Evolutionary conservation across 2,888 invertebrate genomes (phyloP).

Genomic region (Reticulitermes lucifugus): DNA sequence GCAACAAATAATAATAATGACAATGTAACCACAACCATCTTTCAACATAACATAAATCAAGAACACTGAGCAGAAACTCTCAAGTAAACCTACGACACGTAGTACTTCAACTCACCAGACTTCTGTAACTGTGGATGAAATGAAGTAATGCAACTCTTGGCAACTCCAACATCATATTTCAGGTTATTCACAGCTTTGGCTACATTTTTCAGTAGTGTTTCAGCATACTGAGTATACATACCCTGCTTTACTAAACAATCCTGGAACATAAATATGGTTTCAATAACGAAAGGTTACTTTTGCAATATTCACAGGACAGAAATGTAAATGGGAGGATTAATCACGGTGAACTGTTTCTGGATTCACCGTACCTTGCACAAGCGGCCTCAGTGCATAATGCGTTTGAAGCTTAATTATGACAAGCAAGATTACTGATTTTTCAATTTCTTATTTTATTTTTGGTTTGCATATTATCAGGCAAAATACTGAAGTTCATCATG

Average conservation of each 20-base stretch:
- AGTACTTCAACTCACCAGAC: conserved; percentile 32
- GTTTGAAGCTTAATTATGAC: too few relatives aligned
- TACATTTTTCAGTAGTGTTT: conserved; percentile 78
- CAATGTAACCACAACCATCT: background rate
- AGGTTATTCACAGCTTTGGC: conserved; percentile 76
- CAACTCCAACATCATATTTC: conserved; percentile 71
- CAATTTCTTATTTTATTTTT: too few relatives aligned
- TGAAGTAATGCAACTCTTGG: conserved; percentile 70
- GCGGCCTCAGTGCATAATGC: too few relatives aligned
- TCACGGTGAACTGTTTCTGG: too few relatives aligned
- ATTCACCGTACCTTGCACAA: too few relatives aligned
- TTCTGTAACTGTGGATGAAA: conserved; percentile 59
- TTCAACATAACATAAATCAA: conserved; percentile 2
- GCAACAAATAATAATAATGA: conserved; percentile 19
- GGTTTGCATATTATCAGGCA: too few relatives aligned
- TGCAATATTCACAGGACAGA: too few relatives aligned
- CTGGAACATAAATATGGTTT: conserved; percentile 57
- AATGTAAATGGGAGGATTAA: too few relatives aligned
- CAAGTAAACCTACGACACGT: too few relatives aligned
- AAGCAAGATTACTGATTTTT: too few relatives aligned
- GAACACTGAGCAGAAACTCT: background rate
- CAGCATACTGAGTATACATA: conserved; percentile 84
- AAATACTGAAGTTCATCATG: too few relatives aligned
- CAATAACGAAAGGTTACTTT: too few relatives aligned
- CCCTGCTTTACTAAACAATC: conserved; percentile 93